Evolutionary conservation across 2,113 vertebrate species (phyloP), one percentile per base, ranked within the genome.

Genomic region (Ibidorhyncha struthersii): DNA sequence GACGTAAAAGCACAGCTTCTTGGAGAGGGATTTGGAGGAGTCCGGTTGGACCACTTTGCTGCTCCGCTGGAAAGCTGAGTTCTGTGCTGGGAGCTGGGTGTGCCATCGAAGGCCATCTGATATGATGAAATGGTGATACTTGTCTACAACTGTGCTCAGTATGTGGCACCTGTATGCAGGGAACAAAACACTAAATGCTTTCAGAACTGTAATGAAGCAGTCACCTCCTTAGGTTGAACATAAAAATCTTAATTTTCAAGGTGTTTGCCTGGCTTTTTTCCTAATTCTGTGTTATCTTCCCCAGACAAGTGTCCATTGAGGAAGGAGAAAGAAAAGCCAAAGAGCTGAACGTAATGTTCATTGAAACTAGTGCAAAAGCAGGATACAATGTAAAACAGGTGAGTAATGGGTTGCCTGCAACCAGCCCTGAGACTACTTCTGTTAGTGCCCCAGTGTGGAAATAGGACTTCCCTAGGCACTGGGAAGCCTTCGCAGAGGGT

Each of bases 321-420:
- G 99, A 99, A 98, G 99, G 99, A 89, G 99, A 99, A 94, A 98
- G 99, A 98, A 99, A 99, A 99, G 99, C 99, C 99, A 99, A 99
- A 99, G 99, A 99, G 98, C 99, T 99, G 98, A 99, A 99, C 98
- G 99, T 99, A 98, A 99, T 99, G 99, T 99, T 99, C 99, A 99
- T 99, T 96, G 99, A 99, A 99, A 99, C 99, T 98, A 99, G 99
- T 96, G 99, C 99, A 93, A 99, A 99, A 98, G 99, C 99, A 32
- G 99, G 99, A 96, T 99, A 99, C 98, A 99, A 99, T 43, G 99
- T 99, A 78, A 99, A 99, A 98, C 99, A 99, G 99, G 99, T 99
- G 98, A 99, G 99, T 97, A 23, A 59, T 0, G 32, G n/a, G 49
- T 34, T 36, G 26, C 9, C 36, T 23, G 5, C 53, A 16, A 2